These are phyloP conservation scores for Pseudorhombus dupliciocellatus DNA, from an alignment of 2,113 vertebrate species.

Conservation along the genomic window DNA sequence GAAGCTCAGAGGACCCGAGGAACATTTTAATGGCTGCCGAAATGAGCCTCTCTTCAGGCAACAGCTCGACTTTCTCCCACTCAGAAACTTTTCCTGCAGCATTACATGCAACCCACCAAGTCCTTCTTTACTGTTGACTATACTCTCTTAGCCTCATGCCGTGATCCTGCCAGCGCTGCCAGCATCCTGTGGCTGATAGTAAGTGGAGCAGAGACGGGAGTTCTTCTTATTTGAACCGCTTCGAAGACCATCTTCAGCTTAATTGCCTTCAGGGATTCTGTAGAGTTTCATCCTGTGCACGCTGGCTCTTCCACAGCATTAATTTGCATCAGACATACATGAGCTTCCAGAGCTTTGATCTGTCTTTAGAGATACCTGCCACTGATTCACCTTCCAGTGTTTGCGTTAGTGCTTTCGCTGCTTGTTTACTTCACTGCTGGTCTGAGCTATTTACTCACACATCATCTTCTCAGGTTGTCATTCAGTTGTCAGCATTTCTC, in stretches of 20 bases:
- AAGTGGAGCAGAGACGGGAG: constrained; percentile 44
- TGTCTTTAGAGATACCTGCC: background rate
- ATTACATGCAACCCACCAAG: constrained; percentile 37
- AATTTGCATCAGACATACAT: constrained; percentile 2
- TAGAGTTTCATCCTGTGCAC: background rate
- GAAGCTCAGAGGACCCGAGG: constrained; percentile 67
- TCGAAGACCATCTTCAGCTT: constrained; percentile 22
- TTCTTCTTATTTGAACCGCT: constrained; percentile 21
- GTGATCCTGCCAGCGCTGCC: constrained; percentile 37
- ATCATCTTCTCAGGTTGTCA: background rate
- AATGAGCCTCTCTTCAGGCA: constrained; percentile 69
- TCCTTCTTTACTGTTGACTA: constrained; percentile 38
- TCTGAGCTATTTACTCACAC: background rate
- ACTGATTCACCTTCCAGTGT: background rate
- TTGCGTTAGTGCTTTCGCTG: background rate
- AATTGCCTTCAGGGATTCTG: constrained; percentile 31
- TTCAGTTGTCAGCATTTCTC: background rate
- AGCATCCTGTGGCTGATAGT: constrained; percentile 36
- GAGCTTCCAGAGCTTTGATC: background rate
- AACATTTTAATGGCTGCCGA: constrained; percentile 71
- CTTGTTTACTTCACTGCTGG: background rate
- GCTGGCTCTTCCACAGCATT: background rate
- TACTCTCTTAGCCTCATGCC: constrained; percentile 28
- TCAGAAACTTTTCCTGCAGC: constrained; percentile 69
- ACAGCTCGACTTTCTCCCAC: constrained; percentile 66